A percentile compares a stretch with the other conserved stretches of the same genome.
These are phyloP conservation scores for Motacilla tschutschensis DNA, from an alignment of 2,113 vertebrate genomes.

Conservation along the genomic window DNA sequence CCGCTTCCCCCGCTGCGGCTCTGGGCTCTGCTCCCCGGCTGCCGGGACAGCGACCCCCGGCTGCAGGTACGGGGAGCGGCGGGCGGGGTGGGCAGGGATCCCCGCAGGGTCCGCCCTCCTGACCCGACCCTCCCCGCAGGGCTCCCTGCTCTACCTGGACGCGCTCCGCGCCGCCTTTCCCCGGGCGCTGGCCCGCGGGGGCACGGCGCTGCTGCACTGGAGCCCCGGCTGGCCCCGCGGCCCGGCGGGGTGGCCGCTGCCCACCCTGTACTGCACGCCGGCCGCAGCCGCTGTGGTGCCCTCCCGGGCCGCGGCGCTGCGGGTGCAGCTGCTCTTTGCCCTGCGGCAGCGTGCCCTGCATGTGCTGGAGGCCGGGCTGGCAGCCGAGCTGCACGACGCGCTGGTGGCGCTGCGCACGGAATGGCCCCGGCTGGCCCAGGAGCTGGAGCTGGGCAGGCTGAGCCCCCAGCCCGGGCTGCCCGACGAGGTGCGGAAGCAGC, in stretches of 20 bases:
- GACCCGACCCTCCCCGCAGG: conserved; percentile 55
- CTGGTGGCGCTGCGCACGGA: conserved; percentile 71
- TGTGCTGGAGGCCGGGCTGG: conserved; percentile 81
- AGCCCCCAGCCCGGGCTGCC: conserved; percentile 67
- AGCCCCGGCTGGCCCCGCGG: conserved; percentile 20
- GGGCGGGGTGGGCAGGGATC: background rate
- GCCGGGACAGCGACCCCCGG: conserved; percentile 71
- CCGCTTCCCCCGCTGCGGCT: background rate
- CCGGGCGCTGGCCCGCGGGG: conserved; percentile 51
- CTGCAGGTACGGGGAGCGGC: conserved; percentile 73
- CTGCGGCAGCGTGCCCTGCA: conserved; percentile 73
- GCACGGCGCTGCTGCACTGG: conserved; percentile 77
- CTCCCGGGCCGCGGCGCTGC: conserved; percentile 71
- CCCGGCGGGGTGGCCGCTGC: conserved; percentile 69
- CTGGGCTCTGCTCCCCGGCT: conserved; percentile 71
- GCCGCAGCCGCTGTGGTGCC: conserved; percentile 10
- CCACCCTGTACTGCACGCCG: conserved; percentile 72
- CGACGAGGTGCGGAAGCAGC: conserved; percentile 43
- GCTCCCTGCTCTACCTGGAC: conserved; percentile 78
- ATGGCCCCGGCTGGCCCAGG: conserved; percentile 77
- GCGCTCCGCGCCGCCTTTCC: conserved; percentile 73
- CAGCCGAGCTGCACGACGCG: conserved; percentile 76
- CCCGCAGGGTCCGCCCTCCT: background rate
- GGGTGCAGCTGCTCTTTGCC: conserved; percentile 84
- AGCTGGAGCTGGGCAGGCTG: conserved; percentile 77